These are phyloP conservation scores for Eupeodes luniger DNA, from an alignment of 2,888 invertebrate genomes.

Conservation along the genomic window DNA sequence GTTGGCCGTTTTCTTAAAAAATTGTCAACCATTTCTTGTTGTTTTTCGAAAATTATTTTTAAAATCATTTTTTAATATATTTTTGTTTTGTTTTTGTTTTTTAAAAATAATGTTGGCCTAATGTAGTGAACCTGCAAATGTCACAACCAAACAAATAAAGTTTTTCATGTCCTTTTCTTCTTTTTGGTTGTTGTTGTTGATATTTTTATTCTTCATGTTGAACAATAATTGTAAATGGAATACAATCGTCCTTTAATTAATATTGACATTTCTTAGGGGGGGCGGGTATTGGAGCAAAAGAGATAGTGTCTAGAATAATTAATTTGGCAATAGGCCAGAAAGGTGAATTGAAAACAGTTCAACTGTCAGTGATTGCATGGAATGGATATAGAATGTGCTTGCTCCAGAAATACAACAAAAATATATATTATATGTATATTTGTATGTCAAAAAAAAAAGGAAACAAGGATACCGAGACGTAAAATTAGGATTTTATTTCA, in stretches of 20 bases:
- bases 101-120: constrained; percentile 27
- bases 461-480: constrained; percentile 18
- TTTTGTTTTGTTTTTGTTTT: constrained; percentile 2
- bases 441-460: not conserved
- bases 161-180: constrained; percentile 4
- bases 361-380: constrained; percentile 45
- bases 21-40: constrained; percentile 6
- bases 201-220: not conserved
- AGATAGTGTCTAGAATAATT: constrained; percentile 64
- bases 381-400: constrained; percentile 46
- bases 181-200: not conserved
- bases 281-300: constrained; percentile 5
- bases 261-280: constrained; percentile 61
- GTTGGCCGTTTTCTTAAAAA: constrained; percentile 66
- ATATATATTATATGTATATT: not conserved
- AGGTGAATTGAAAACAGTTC: constrained; percentile 68
- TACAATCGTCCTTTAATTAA: constrained; percentile 71
- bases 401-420: constrained; percentile 7
- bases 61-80: constrained; percentile 28
- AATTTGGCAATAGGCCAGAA: constrained; percentile 73
- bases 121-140: constrained; percentile 46
- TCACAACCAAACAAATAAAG: constrained; percentile 46
- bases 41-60: constrained; percentile 35
- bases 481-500: constrained; percentile 43
- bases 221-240: constrained; percentile 53